Conservation (phyloP, 2,888 invertebrate species). For the Limulus polyphemus region DNA sequence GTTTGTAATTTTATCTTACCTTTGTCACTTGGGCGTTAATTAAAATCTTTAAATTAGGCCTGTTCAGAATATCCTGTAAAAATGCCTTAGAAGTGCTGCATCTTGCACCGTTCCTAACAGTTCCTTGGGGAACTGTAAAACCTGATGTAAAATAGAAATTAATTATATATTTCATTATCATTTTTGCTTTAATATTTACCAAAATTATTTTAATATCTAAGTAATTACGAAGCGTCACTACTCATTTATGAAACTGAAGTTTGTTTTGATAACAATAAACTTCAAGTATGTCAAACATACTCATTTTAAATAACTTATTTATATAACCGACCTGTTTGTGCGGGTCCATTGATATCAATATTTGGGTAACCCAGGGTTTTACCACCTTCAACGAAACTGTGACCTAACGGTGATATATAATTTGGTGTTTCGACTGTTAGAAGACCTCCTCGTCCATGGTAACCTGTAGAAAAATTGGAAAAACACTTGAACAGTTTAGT, state of each 20-base stretch:
- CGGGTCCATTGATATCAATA: conserved; percentile 22
- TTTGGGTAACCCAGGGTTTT: conserved; percentile 18
- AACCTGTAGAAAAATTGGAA: conserved; percentile 10
- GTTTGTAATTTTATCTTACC: conserved; percentile 28
- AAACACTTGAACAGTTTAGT: neutral
- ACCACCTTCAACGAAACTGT: conserved; percentile 20
- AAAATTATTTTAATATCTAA: too few relatives aligned
- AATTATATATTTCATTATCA: too few relatives aligned
- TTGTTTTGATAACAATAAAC: too few relatives aligned
- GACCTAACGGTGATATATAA: conserved; percentile 13
- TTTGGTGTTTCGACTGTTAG: conserved; percentile 21
- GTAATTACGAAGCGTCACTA: too few relatives aligned
- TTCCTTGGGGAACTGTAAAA: conserved; percentile 32
- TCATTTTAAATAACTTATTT: too few relatives aligned
- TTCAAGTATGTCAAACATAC: too few relatives aligned
- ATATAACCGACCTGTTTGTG: conserved; percentile 19
- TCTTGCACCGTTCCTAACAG: conserved; percentile 34
- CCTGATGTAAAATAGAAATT: neutral
- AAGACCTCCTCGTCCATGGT: conserved; percentile 18
- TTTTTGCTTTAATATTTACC: too few relatives aligned
- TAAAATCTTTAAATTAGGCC: conserved; percentile 52
- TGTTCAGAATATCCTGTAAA: conserved; percentile 32
- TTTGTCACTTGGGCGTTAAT: conserved; percentile 29
- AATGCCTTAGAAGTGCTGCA: conserved; percentile 35
- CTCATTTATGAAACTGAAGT: too few relatives aligned